Conservation (phyloP, 2,888 invertebrate species). For the Netelia melanura region DNA sequence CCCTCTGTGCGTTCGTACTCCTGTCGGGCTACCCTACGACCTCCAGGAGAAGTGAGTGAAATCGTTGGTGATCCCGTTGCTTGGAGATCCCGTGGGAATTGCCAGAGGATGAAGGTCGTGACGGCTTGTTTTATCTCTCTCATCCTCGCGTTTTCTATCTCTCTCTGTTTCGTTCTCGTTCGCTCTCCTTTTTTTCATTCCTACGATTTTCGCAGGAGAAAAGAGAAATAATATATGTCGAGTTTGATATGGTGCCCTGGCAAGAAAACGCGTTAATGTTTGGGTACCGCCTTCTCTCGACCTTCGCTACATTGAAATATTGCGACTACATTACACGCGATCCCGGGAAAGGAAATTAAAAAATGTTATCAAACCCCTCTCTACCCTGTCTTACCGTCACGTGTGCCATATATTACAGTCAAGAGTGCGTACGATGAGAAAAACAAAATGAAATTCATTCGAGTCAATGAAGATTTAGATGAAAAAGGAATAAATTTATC, state of each 20-base stretch:
- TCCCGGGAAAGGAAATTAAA: conserved; percentile 1
- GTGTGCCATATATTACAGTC: not conserved
- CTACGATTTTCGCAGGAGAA: not conserved
- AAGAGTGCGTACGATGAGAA: not conserved
- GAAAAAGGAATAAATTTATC: too few species aligned
- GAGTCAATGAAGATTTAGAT: not conserved
- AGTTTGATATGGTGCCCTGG: not conserved
- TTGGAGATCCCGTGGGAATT: conserved; percentile 52
- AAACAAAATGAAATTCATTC: not conserved
- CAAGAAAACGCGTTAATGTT: conserved; percentile 24
- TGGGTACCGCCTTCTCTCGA: not conserved
- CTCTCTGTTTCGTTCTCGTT: not conserved
- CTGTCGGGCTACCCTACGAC: conserved; percentile 5
- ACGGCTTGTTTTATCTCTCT: conserved; percentile 31
- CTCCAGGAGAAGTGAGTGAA: conserved; percentile 60
- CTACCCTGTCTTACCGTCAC: not conserved
- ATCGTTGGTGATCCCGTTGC: conserved; percentile 61
- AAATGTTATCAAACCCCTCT: not conserved
- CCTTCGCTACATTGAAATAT: conserved; percentile 31
- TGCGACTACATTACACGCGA: conserved; percentile 22
- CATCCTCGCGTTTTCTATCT: not conserved
- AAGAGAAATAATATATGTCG: conserved; percentile 38
- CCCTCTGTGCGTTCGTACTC: conserved; percentile 49
- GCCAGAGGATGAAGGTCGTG: conserved; percentile 55
- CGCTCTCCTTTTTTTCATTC: conserved; percentile 4